phyloP scores from a whole-genome alignment of 2,888 invertebrate genomes.

The Hydriomena furcata region DNA sequence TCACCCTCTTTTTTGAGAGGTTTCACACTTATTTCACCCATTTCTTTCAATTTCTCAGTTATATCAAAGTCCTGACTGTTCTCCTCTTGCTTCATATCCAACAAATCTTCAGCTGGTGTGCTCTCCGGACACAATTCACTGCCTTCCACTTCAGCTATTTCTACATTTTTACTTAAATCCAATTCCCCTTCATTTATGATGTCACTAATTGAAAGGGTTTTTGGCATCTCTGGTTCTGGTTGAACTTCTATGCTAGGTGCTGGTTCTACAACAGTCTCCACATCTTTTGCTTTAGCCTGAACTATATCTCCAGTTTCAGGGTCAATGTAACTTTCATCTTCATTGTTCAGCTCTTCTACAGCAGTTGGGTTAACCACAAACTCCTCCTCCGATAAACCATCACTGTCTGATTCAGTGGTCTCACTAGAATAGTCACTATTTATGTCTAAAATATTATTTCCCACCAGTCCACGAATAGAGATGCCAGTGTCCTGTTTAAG shows the following conservation, averaged over 20 bases:
- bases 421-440: slow-evolving; percentile 76
- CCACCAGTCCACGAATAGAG: slow-evolving; percentile 75
- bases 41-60: slow-evolving; percentile 85
- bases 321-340: slow-evolving; percentile 78
- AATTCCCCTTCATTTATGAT: slow-evolving; percentile 76
- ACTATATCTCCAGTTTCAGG: slow-evolving; percentile 79
- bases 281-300: slow-evolving; percentile 44
- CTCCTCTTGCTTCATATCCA: slow-evolving; percentile 71
- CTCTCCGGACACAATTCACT: slow-evolving; percentile 74
- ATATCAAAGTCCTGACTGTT: slow-evolving; percentile 82
- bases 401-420: slow-evolving; percentile 71
- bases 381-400: slow-evolving; percentile 78
- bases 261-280: slow-evolving; percentile 34
- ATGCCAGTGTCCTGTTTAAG: slow-evolving; percentile 80
- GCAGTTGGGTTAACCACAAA: slow-evolving; percentile 77
- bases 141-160: slow-evolving; percentile 74
- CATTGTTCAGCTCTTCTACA: slow-evolving; percentile 72
- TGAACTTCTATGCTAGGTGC: slow-evolving; percentile 24
- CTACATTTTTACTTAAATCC: slow-evolving; percentile 76
- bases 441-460: slow-evolving; percentile 75
- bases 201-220: slow-evolving; percentile 78
- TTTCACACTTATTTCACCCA: slow-evolving; percentile 82
- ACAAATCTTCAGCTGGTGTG: slow-evolving; percentile 60
- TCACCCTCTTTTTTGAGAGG: slow-evolving; percentile 63
- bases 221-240: slow-evolving; percentile 48